Conservation (phyloP, 2,113 vertebrate species). For the Xyliphius kryptos region DNA sequence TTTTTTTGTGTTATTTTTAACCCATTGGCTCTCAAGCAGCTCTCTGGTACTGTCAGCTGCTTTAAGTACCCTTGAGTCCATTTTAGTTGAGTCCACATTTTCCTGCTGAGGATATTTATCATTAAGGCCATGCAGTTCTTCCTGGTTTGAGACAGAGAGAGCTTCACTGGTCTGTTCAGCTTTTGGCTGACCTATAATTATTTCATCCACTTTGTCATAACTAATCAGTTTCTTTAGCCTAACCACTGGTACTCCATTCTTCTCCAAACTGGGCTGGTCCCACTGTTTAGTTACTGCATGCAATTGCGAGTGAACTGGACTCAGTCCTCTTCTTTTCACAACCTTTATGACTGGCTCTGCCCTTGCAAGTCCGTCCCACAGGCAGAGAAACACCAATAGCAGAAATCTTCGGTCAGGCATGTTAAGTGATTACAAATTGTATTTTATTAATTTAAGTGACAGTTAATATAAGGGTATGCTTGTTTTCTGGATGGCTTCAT, state of each 20-base stretch:
- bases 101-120: constrained; percentile 48
- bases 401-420: too few relatives aligned
- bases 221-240: constrained; percentile 58
- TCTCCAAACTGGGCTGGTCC: constrained; percentile 53
- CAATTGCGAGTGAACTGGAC: constrained; percentile 41
- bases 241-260: constrained; percentile 49
- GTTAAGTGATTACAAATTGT: constrained; percentile 33
- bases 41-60: constrained; percentile 39
- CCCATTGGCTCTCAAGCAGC: constrained; percentile 46
- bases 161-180: constrained; percentile 43
- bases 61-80: constrained; percentile 31
- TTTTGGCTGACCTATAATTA: constrained; percentile 45
- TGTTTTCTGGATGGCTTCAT: constrained; percentile 65
- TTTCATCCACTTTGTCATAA: constrained; percentile 49
- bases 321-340: constrained; percentile 56
- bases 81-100: constrained; percentile 43
- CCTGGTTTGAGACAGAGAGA: constrained; percentile 33
- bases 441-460: constrained; percentile 54
- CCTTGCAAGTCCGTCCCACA: too few relatives aligned
- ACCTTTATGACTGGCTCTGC: constrained; percentile 46
- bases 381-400: too few relatives aligned
- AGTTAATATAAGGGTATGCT: constrained; percentile 54
- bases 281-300: constrained; percentile 47
- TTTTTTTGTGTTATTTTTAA: constrained; percentile 56
- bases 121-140: constrained; percentile 49